phyloP scores from a whole-genome alignment of 2,113 vertebrate species.

The Misgurnus mizolepis region DNA sequence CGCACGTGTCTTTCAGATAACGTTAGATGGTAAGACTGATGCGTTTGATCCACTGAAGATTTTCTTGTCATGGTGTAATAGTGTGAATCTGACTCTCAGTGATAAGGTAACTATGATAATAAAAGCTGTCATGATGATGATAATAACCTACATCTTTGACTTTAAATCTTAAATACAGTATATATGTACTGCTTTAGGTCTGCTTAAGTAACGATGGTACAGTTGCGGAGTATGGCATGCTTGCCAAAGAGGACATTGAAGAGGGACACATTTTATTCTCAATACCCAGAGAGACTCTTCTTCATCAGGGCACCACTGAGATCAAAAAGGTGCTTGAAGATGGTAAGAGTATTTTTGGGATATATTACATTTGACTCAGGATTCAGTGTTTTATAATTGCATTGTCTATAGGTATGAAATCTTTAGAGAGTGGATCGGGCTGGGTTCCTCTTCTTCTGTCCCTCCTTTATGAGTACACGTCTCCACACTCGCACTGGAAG shows the following conservation, averaged over 20 bases:
- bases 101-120: slow-evolving; percentile 76
- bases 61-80: slow-evolving; percentile 85
- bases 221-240: slow-evolving; percentile 84
- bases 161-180: background rate
- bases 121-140: background rate
- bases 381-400: background rate
- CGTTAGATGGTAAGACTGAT: slow-evolving; percentile 44
- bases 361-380: background rate
- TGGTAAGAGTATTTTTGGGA: slow-evolving; percentile 71
- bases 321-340: slow-evolving; percentile 74
- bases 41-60: slow-evolving; percentile 55
- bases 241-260: slow-evolving; percentile 78
- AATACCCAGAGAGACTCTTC: slow-evolving; percentile 70
- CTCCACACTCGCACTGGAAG: slow-evolving; percentile 79
- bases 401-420: slow-evolving; percentile 70
- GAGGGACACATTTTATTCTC: slow-evolving; percentile 83
- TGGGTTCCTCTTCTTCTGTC: slow-evolving; percentile 92
- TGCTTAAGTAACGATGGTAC: slow-evolving; percentile 80
- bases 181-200: slow-evolving; percentile 70
- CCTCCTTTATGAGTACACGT: slow-evolving; percentile 85
- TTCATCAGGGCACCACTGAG: slow-evolving; percentile 77
- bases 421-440: slow-evolving; percentile 84
- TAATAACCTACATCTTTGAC: background rate
- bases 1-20: slow-evolving; percentile 23
- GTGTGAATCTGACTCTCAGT: slow-evolving; percentile 76